phyloP scores from a whole-genome alignment of 1,140 invertebrate genomes.

The Drosophila subpulchrella region DNA sequence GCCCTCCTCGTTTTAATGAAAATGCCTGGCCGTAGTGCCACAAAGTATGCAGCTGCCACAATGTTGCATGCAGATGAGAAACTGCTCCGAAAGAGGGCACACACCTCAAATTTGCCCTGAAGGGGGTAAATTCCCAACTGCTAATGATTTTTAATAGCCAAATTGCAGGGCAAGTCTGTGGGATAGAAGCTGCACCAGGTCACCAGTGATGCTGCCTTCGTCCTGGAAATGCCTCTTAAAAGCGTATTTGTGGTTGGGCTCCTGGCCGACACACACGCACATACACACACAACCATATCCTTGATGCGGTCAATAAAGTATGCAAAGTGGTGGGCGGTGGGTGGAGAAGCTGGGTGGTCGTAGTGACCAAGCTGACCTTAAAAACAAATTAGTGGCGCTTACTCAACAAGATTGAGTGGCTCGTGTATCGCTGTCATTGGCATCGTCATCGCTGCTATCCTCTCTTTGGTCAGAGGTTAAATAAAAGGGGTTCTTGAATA shows the following conservation, averaged over 20 bases:
- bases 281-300: conserved; percentile 18
- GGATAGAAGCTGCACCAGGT: conserved; percentile 15
- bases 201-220: conserved; percentile 42
- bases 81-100: conserved; percentile 19
- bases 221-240: conserved; percentile 62
- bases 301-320: conserved; percentile 74
- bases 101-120: conserved; percentile 27
- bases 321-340: conserved; percentile 47
- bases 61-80: conserved; percentile 38
- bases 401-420: conserved; percentile 77
- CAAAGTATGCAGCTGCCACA: conserved; percentile 61
- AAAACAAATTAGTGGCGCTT: conserved; percentile 79
- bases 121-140: conserved; percentile 57
- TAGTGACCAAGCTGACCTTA: conserved; percentile 45
- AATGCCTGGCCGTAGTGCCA: conserved; percentile 57
- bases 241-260: conserved; percentile 60
- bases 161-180: conserved; percentile 61
- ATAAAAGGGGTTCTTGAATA: not conserved
- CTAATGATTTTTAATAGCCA: conserved; percentile 82
- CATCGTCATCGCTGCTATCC: conserved; percentile 34
- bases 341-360: not conserved
- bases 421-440: conserved; percentile 67
- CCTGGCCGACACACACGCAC: conserved; percentile 43
- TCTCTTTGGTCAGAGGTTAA: conserved; percentile 4
- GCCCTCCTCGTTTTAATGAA: conserved; percentile 52